These are phyloP conservation scores for Acipenser oxyrinchus DNA, from an alignment of 2,797 vertebrate genomes.

Conservation along the genomic window DNA sequence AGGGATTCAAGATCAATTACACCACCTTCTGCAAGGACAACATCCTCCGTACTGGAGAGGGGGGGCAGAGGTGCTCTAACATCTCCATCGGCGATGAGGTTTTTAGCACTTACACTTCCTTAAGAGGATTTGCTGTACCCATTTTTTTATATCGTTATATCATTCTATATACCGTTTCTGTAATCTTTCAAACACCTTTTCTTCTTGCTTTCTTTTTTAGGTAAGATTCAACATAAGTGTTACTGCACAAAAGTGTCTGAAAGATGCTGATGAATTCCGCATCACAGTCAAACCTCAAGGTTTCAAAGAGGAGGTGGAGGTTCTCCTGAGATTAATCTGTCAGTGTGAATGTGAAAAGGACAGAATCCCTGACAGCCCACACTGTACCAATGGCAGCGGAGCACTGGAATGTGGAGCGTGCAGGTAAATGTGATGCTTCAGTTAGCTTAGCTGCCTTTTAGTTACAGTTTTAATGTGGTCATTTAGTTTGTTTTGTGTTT, in stretches of 20 bases:
- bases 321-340: constrained; percentile 15
- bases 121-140: neutral
- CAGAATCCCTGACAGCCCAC: constrained; percentile 21
- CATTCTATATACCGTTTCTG: too few species aligned
- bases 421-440: constrained; percentile 22
- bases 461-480: neutral
- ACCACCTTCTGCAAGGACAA: constrained; percentile 27
- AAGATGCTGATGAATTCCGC: constrained; percentile 13
- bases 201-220: constrained; percentile 8
- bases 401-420: constrained; percentile 28
- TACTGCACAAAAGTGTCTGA: constrained; percentile 19
- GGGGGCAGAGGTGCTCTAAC: constrained; percentile 24
- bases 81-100: constrained; percentile 28
- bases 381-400: constrained; percentile 38
- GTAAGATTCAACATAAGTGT: constrained; percentile 31
- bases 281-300: constrained; percentile 34
- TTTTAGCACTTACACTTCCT: neutral
- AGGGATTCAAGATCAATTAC: constrained; percentile 24
- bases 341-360: constrained; percentile 36
- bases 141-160: neutral
- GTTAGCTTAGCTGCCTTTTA: neutral
- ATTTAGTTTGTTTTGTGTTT: neutral
- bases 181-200: neutral
- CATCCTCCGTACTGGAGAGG: constrained; percentile 6
- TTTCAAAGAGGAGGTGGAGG: constrained; percentile 20